These are phyloP conservation scores for Cremastinae sp. DNA, from an alignment of 2,888 invertebrate genomes.

Conservation along the genomic window DNA sequence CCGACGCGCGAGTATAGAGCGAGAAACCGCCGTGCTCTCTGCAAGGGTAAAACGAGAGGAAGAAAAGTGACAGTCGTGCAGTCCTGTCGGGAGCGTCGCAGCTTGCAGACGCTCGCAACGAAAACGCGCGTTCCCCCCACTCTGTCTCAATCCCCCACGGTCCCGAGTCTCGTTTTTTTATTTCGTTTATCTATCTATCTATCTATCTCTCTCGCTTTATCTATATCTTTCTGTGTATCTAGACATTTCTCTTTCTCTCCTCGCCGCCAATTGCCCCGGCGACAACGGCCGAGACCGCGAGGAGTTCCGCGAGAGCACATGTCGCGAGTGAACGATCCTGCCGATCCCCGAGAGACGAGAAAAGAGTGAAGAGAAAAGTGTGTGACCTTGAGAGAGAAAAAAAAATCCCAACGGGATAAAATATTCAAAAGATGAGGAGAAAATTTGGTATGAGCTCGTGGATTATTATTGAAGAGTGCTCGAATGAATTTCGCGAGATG, in stretches of 20 bases:
- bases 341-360: no score
- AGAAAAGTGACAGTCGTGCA: constrained; percentile 71
- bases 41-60: constrained; percentile 63
- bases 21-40: constrained; percentile 51
- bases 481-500: background rate
- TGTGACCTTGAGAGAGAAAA: no score
- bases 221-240: constrained; percentile 2
- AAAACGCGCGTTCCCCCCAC: constrained; percentile 67
- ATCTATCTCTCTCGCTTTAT: constrained; percentile 19
- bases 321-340: no score
- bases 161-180: constrained; percentile 17
- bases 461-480: background rate
- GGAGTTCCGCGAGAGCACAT: background rate
- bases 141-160: constrained; percentile 41
- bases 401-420: no score
- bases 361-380: no score
- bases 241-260: background rate
- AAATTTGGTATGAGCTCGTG: no score
- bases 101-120: constrained; percentile 76
- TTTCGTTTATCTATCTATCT: constrained; percentile 7
- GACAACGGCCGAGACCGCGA: no score
- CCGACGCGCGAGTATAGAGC: constrained; percentile 63
- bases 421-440: no score
- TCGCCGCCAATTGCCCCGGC: no score
- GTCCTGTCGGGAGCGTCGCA: constrained; percentile 79